These are phyloP conservation scores for Drosophila rufa DNA, from an alignment of 1,140 invertebrate genomes.

Conservation along the genomic window DNA sequence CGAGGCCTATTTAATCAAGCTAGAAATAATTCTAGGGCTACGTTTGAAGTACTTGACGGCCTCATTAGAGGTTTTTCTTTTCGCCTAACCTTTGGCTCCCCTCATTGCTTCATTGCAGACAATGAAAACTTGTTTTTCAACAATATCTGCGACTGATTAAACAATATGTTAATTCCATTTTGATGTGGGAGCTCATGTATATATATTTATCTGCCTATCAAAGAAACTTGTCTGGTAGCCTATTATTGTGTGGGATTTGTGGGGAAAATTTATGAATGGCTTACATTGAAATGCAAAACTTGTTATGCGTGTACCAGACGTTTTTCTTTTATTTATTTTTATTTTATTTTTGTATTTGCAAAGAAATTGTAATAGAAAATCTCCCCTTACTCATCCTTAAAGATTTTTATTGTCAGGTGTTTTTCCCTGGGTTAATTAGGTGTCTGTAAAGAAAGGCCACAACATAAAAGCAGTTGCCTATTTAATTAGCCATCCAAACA, in stretches of 20 bases:
- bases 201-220: slow-evolving; percentile 25
- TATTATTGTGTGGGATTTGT: slow-evolving; percentile 23
- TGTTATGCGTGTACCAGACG: background rate
- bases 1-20: slow-evolving; percentile 39
- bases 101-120: slow-evolving; percentile 11
- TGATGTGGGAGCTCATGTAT: slow-evolving; percentile 26
- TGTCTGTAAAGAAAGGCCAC: background rate
- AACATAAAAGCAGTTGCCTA: slow-evolving; percentile 14
- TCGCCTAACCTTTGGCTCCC: slow-evolving; percentile 49
- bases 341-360: background rate
- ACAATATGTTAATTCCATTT: slow-evolving; percentile 31
- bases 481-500: slow-evolving; percentile 17
- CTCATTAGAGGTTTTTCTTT: slow-evolving; percentile 56
- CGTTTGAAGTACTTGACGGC: slow-evolving; percentile 49
- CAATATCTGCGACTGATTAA: slow-evolving; percentile 41
- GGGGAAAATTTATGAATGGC: slow-evolving; percentile 15
- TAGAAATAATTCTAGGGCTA: slow-evolving; percentile 28
- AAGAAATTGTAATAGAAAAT: background rate
- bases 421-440: slow-evolving; percentile 21
- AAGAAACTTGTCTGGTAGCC: slow-evolving; percentile 29
- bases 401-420: background rate
- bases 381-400: background rate
- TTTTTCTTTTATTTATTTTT: background rate
- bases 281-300: background rate
- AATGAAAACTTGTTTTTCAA: slow-evolving; percentile 66